A percentile compares a stretch with the other conserved stretches of the same genome.
Evolutionary conservation across 2,797 vertebrate species (phyloP).

Genomic region (Chelon labrosus): DNA sequence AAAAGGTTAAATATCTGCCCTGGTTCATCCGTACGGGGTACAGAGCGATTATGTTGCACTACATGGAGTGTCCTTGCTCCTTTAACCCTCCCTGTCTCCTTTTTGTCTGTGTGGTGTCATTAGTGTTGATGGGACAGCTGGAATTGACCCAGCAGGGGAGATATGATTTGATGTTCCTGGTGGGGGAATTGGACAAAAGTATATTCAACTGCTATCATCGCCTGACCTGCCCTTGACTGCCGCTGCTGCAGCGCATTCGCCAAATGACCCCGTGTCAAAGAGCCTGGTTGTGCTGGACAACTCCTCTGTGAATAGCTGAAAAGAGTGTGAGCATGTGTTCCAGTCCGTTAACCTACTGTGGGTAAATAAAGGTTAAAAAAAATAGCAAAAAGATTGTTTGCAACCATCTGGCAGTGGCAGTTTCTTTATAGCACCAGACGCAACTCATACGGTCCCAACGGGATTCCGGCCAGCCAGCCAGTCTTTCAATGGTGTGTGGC

Average conservation of each 20-base stretch:
- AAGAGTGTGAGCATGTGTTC: slow-evolving; percentile 29
- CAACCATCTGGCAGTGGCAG: slow-evolving; percentile 75
- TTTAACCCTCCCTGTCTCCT: slow-evolving; percentile 47
- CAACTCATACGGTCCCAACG: slow-evolving; percentile 68
- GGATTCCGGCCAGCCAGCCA: slow-evolving; percentile 65
- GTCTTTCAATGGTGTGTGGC: slow-evolving; percentile 72
- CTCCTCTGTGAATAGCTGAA: slow-evolving; percentile 41
- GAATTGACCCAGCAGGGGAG: slow-evolving; percentile 59
- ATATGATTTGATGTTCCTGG: slow-evolving; percentile 45
- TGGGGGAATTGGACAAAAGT: slow-evolving; percentile 52
- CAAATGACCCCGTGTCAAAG: slow-evolving; percentile 55
- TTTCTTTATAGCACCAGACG: slow-evolving; percentile 64
- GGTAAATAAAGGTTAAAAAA: slow-evolving; percentile 70
- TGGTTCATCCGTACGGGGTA: slow-evolving; percentile 38
- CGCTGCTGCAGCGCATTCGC: slow-evolving; percentile 22
- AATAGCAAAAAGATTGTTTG: slow-evolving; percentile 68
- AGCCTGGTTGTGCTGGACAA: slow-evolving; percentile 34
- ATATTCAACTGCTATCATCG: slow-evolving; percentile 47
- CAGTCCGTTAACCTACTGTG: slow-evolving; percentile 45
- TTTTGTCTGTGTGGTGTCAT: slow-evolving; percentile 51
- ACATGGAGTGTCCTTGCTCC: slow-evolving; percentile 49
- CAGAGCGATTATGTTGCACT: slow-evolving; percentile 49
- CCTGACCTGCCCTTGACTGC: slow-evolving; percentile 60
- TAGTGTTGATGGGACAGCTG: slow-evolving; percentile 62
- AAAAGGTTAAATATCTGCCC: slow-evolving; percentile 58